Conservation (phyloP, 1,140 invertebrate species). For the Formica selysi region DNA sequence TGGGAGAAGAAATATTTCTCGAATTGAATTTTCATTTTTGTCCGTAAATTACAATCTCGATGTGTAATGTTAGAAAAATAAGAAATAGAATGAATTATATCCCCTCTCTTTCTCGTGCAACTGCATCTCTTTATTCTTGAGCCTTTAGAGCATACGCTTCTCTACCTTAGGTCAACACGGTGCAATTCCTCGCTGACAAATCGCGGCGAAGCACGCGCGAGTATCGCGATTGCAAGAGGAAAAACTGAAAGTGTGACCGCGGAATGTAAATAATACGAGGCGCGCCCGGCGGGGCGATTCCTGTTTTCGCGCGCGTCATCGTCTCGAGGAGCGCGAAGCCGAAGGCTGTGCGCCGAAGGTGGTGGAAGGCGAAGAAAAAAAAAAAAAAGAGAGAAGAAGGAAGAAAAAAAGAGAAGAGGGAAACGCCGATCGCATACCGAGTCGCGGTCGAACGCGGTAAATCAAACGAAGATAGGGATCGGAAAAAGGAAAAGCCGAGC, state of each 20-base stretch:
- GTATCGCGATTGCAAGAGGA: constrained; percentile 43
- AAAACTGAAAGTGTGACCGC: constrained; percentile 55
- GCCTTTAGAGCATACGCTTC: background rate
- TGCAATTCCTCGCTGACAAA: constrained; percentile 41
- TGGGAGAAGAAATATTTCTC: background rate
- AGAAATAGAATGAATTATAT: background rate
- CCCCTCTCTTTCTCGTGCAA: background rate
- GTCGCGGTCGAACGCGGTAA: constrained; percentile 30
- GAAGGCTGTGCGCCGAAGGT: constrained; percentile 38
- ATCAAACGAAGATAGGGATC: constrained; percentile 49
- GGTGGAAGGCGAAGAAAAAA: constrained; percentile 16
- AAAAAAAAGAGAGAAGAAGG: background rate
- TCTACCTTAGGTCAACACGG: constrained; percentile 13
- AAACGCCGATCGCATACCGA: constrained; percentile 33
- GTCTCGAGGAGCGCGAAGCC: constrained; percentile 28
- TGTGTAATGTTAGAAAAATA: background rate
- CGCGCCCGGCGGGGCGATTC: constrained; percentile 38
- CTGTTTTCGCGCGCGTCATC: constrained; percentile 54
- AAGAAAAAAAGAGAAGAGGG: background rate
- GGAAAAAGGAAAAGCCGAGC: constrained; percentile 38
- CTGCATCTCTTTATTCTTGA: constrained; percentile 21
- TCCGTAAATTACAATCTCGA: background rate
- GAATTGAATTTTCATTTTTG: background rate
- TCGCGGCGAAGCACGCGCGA: constrained; percentile 45
- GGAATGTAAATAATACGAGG: constrained; percentile 57